Evolutionary conservation across 2,797 vertebrate species (phyloP), one percentile per base, ranked within the genome.

Genomic region (Notolepis coatsorum): DNA sequence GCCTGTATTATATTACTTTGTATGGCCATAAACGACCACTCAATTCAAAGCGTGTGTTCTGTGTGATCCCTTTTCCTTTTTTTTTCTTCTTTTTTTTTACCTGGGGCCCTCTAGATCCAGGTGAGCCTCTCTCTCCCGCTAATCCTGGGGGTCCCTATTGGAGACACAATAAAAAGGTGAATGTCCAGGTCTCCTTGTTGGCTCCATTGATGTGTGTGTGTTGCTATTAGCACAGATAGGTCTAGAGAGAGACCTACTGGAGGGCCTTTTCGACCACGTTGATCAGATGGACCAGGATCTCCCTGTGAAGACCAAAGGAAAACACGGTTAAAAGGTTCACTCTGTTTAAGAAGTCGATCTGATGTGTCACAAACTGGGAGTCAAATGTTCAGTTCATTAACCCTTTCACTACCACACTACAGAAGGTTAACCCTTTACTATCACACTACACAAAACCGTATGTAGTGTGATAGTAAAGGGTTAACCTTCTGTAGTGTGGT

Each of bases 121-220:
- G 65, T 41, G 77, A 48, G 2, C 94, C 94, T 0, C 87, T 82
- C 3, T 76, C 69, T 59, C 94, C 95, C 67, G 88, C 68, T 54
- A 90, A 50, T 12, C 95, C 95, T 47, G 84, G 77, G 0, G 90
- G 87, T 20, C 94, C 94, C 94, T 95, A 68, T 9, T 21, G 28
- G 28, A 74, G 65, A 64, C 46, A 20, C 15, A 71, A 13, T 42
- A 12, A 46, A 2, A 62, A 25, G n/a, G n/a, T 1, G 25, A 59
- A 31, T 46, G 2, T 31, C 28, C 1, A 33, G 0, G 27, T 21
- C 10, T 1, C 5, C 10, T 5, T 28, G 31, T n/a, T 31, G 21
- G 35, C 13, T 46, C 3, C 31, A 38, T 25, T 21, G 1, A 50
- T 39, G 5, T 28, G 24, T 7, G 3, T 46, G 37, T 27, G 4